Evolutionary conservation across 2,797 vertebrate genomes (phyloP).

Genomic region (Chelon auratus): DNA sequence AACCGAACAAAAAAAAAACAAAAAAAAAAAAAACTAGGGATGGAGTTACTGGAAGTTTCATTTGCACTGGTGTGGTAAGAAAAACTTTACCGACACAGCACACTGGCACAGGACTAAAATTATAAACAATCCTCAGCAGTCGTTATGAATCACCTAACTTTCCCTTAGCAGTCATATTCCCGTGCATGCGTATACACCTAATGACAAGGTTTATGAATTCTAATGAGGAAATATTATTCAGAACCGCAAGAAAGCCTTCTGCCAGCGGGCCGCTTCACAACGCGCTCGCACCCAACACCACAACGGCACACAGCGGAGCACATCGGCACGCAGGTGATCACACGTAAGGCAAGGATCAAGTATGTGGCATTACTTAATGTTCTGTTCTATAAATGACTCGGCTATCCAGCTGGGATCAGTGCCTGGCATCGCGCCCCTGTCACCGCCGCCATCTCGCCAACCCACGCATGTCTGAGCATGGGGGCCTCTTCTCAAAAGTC

Average conservation of each 20-base stretch:
- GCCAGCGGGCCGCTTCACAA: constrained; percentile 10
- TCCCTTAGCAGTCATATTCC: constrained; percentile 11
- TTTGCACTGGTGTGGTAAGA: constrained; percentile 7
- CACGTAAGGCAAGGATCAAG: constrained; percentile 57
- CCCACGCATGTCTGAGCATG: constrained; percentile 68
- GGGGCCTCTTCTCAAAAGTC: constrained; percentile 80
- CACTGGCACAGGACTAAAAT: constrained; percentile 19
- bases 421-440: constrained; percentile 65
- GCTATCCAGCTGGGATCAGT: constrained; percentile 77
- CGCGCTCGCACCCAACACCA: background rate
- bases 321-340: constrained; percentile 60
- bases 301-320: constrained; percentile 13
- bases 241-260: constrained; percentile 12
- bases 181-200: constrained; percentile 35
- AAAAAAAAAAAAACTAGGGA: background rate
- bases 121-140: constrained; percentile 23
- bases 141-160: constrained; percentile 30
- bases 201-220: constrained; percentile 37
- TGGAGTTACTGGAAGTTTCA: constrained; percentile 6
- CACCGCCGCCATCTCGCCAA: constrained; percentile 60
- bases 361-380: constrained; percentile 77
- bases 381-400: constrained; percentile 83
- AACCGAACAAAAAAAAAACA: constrained; percentile 34
- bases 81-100: constrained; percentile 8
- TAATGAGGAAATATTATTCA: constrained; percentile 43